A percentile compares a stretch with the other conserved stretches of the same genome.
Evolutionary conservation across 2,888 invertebrate genomes (phyloP).

Genomic region (Caenorhabditis wallacei): DNA sequence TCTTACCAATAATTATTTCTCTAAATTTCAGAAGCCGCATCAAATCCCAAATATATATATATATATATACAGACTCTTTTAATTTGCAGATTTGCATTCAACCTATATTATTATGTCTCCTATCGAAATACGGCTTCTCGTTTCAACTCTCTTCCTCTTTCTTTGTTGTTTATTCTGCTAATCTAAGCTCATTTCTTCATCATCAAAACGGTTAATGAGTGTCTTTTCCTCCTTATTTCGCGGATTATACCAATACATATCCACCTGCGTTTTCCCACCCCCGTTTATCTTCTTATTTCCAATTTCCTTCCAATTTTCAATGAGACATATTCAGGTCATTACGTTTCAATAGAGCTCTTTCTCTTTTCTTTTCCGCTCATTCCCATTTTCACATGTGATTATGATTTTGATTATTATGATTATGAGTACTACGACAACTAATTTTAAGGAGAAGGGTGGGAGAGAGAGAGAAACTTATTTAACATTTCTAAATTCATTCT

Average conservation of each 20-base stretch:
- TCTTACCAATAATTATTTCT: too few species aligned
- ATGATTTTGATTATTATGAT: conserved; percentile 27
- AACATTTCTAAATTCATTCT: neutral
- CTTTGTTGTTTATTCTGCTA: neutral
- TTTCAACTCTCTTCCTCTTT: too few species aligned
- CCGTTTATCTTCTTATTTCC: conserved; percentile 25
- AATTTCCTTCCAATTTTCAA: conserved; percentile 31
- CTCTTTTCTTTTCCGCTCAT: neutral
- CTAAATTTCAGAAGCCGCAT: too few species aligned
- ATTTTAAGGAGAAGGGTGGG: too few species aligned
- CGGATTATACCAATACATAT: conserved; percentile 5
- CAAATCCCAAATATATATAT: neutral
- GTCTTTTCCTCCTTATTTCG: neutral
- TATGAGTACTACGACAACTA: neutral
- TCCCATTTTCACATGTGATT: conserved; percentile 1
- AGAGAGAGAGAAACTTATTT: neutral
- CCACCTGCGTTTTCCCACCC: conserved; percentile 21
- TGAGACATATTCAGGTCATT: conserved; percentile 21
- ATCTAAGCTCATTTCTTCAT: conserved; percentile 6
- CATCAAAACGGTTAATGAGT: conserved; percentile 42
- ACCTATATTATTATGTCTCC: neutral
- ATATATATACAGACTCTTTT: neutral
- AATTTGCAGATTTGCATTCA: neutral
- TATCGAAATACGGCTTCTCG: neutral
- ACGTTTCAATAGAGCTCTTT: conserved; percentile 20